Base-by-base conservation (phyloP, 2,888 invertebrate genomes). In the Eueremaeus valkanovi region DNA sequence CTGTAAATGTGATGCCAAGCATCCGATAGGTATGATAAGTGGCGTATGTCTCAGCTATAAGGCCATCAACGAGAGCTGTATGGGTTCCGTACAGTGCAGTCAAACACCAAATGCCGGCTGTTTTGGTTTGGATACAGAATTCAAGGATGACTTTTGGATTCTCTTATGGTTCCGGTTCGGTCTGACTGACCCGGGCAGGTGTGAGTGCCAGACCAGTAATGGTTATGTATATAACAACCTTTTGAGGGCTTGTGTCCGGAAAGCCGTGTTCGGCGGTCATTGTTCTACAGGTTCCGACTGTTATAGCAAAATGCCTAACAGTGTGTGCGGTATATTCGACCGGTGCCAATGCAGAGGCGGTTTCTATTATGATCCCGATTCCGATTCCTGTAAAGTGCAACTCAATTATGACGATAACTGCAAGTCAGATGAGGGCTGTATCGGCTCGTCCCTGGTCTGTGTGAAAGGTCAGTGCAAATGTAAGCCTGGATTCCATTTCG, bases 51-150 rank as follows among this genome's bases (percentile, higher is more conserved):
- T 70, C 18, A 13, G 45, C 27, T 13, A 13, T 27, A 24, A 27
- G 24, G 24, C 70, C 3, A 24, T 70, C 3, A 42, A 42, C 27
- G 70, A 45, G 27, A 16, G 21, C 3, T 70, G 70, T 70, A 70
- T 70, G 42, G 45, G 70, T 21, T 70, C 70, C 8, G 70, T 45
- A 18, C 42, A 70, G 24, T 70, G 70, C 70, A 42, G 16, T 70
- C 70, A 70, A 11, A 45, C 45, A 6, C 70, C 70, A 36, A 70
- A 70, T 18, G 42, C 70, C 29, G 70, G 70, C 13, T 70, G 70
- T 42, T 70, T 21, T 70, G 70, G 70, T 27, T 70, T 70, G 29
- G 70, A 70, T 27, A 70, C 70, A 2, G 70, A 70, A 45, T 70
- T 70, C 45, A 40, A 27, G 24, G 70, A 70, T 40, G 70, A 70